Evolutionary conservation across 2,797 vertebrate genomes (phyloP), one percentile per base, ranked within the genome.

Genomic region (Natrix natrix): DNA sequence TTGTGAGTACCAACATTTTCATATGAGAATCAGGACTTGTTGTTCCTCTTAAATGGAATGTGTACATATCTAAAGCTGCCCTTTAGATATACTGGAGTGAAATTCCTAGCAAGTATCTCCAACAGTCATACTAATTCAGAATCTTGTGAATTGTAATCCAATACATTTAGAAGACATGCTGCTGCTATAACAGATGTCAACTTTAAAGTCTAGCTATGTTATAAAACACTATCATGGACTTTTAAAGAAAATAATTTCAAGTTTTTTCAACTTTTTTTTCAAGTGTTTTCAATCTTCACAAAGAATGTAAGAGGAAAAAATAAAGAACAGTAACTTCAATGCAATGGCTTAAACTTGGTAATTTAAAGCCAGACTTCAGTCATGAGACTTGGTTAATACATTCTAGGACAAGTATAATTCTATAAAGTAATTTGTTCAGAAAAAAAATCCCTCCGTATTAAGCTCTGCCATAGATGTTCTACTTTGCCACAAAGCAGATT

Each of bases 361-460:
- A 94, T 93, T 93, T 94, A 57, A 54, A 94, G 87, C 87, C 66
- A 8, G 90, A 66, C 13, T 94, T 92, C 61, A 96, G 94, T 97
- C 97, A 97, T 95, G 96, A 96, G 97, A 96, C 93, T 94, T 0
- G 13, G 93, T 97, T 90, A 97, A 92, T 92, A 94, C 93, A 96
- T 95, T 95, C 93, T 89, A 94, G 95, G 92, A 95, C 96, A 97
- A 97, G 95, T 3, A 96, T 96, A 95, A 14, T 59, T 60, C 57
- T 28, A 91, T 94, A 90, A 90, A 88, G 59, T 83, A 91, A 89
- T 88, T 93, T 94, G 87, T 63, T 90, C 26, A 57, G 69, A 55
- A 91, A 86, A 1, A 1, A 56, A 54, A 95, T 94, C 91, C 92
- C 88, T 94, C 37, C 59, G 92, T 28, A 91, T 92, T 93, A 95